These are phyloP conservation scores for Pterocles burchelli DNA, from an alignment of 2,113 vertebrate species.

Conservation along the genomic window DNA sequence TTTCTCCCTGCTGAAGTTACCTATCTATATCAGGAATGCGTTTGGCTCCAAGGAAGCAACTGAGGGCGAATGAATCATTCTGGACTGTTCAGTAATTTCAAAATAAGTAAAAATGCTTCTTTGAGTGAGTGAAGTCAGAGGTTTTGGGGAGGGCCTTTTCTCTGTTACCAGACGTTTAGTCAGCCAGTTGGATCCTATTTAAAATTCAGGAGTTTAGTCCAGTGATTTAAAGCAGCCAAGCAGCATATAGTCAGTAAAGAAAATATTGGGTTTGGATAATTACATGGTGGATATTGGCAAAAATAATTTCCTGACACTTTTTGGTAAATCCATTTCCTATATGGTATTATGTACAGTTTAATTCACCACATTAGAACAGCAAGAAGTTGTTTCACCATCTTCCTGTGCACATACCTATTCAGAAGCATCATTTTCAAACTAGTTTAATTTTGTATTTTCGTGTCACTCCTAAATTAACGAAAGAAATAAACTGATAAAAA, in stretches of 20 bases:
- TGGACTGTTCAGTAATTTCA: not conserved
- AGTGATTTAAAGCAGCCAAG: slow-evolving; percentile 18
- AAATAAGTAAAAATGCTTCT: not conserved
- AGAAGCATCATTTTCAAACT: not conserved
- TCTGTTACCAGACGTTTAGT: not conserved
- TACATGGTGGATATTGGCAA: not conserved
- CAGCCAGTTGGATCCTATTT: not conserved
- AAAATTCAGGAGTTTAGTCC: not conserved
- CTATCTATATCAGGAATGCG: not conserved
- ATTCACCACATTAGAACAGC: not conserved
- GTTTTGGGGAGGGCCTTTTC: not conserved
- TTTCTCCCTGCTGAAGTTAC: not conserved
- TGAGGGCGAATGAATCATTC: slow-evolving; percentile 4
- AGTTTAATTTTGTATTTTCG: not conserved
- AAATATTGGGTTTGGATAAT: not conserved
- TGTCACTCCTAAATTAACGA: not conserved
- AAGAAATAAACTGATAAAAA: not conserved
- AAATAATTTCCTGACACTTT: not conserved
- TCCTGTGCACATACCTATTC: not conserved
- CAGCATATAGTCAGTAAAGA: not conserved
- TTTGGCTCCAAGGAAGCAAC: not conserved
- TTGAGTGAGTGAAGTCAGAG: not conserved
- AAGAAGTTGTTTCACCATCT: not conserved
- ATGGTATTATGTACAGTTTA: not conserved
- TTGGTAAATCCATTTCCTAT: slow-evolving; percentile 3